Percentiles rank a stretch among this genome's conserved stretches.
Conservation (phyloP, 1,140 invertebrate genomes). For the Bombus confusus region DNA sequence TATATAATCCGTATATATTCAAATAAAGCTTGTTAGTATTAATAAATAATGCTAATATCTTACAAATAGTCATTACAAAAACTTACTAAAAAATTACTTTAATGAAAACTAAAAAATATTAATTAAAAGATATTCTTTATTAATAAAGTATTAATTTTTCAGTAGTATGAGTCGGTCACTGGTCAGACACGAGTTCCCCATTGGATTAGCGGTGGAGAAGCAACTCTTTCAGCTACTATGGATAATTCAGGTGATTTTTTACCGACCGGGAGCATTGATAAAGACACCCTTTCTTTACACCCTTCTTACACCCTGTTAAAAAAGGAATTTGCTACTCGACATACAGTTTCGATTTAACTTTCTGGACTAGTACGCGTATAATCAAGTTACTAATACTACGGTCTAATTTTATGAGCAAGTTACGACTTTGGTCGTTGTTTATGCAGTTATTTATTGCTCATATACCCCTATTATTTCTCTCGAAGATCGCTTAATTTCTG, state of each 20-base stretch:
- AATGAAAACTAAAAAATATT: not conserved
- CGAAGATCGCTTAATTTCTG: not conserved
- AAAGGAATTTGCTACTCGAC: constrained; percentile 4
- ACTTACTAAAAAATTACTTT: no score
- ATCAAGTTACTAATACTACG: constrained; percentile 12
- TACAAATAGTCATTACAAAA: not conserved
- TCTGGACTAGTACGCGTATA: not conserved
- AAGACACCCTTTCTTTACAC: not conserved
- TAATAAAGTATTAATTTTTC: not conserved
- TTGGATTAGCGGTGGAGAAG: no score
- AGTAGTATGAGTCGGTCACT: not conserved
- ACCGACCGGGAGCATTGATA: not conserved
- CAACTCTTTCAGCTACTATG: not conserved
- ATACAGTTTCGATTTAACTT: constrained; percentile 27
- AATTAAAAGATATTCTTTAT: not conserved
- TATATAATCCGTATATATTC: not conserved
- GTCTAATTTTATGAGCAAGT: not conserved
- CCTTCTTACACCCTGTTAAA: no score
- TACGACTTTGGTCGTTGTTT: not conserved
- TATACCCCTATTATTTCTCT: not conserved
- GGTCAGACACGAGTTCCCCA: not conserved
- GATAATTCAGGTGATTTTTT: not conserved
- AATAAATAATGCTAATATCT: not conserved
- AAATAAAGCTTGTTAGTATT: not conserved
- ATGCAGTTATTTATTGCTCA: constrained; percentile 8